Conservation (phyloP, 2,797 vertebrate genomes). For the Parauchenoglanis ngamensis region DNA sequence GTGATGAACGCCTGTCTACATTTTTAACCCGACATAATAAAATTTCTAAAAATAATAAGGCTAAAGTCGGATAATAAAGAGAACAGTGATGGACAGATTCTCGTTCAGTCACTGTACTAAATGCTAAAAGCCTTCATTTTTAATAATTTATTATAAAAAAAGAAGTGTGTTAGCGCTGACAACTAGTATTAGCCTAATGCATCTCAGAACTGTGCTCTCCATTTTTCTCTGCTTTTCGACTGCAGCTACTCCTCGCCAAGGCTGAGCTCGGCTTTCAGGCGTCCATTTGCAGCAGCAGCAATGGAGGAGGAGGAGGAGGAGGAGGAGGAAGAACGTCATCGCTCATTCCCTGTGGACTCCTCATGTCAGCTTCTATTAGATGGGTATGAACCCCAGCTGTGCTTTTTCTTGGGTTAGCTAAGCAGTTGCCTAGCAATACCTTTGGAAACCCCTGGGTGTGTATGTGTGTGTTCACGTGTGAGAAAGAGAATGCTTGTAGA, state of each 20-base stretch:
- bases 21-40: background rate
- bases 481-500: background rate
- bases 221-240: constrained; percentile 3
- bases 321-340: constrained; percentile 21
- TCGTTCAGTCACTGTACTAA: background rate
- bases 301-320: background rate
- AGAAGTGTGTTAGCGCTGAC: constrained; percentile 48
- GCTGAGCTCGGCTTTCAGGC: constrained; percentile 58
- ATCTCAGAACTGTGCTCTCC: constrained; percentile 52
- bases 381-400: constrained; percentile 48
- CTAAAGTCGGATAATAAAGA: background rate
- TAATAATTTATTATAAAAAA: background rate
- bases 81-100: background rate
- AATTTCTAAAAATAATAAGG: background rate
- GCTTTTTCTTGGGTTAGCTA: constrained; percentile 52
- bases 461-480: background rate
- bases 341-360: constrained; percentile 50
- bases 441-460: constrained; percentile 43
- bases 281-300: constrained; percentile 58
- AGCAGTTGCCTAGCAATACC: constrained; percentile 62
- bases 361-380: constrained; percentile 57
- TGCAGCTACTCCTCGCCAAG: constrained; percentile 12
- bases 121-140: background rate
- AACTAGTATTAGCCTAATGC: constrained; percentile 67
- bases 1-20: background rate